Evolutionary conservation across 2,113 vertebrate genomes (phyloP).

Genomic region (Dasypus novemcinctus): DNA sequence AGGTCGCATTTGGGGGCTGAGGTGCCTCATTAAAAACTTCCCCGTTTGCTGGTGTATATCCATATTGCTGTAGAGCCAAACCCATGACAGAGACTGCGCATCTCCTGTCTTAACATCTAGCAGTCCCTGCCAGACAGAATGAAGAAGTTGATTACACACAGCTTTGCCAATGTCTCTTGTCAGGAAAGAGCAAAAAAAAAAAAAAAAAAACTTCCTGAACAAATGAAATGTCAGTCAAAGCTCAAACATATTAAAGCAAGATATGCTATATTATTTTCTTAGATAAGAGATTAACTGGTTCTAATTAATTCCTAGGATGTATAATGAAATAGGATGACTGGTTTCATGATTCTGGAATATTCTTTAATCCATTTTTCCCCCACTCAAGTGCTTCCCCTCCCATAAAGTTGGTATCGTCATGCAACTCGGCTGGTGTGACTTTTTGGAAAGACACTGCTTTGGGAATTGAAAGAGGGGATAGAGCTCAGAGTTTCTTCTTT

Average conservation of each 20-base stretch:
- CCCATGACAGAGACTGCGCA: neutral
- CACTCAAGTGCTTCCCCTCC: neutral
- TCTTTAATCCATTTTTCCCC: constrained; percentile 66
- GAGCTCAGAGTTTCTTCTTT: constrained; percentile 57
- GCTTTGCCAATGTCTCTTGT: constrained; percentile 72
- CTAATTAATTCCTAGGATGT: constrained; percentile 79
- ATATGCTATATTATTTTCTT: constrained; percentile 73
- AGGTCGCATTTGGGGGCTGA: constrained; percentile 1
- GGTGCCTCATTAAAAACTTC: constrained; percentile 46
- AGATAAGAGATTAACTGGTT: constrained; percentile 78
- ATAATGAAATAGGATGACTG: constrained; percentile 66
- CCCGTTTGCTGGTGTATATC: neutral
- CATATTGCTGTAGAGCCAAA: neutral
- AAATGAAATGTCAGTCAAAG: constrained; percentile 75
- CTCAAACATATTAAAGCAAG: constrained; percentile 68
- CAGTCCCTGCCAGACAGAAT: constrained; percentile 74
- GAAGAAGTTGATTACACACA: constrained; percentile 71
- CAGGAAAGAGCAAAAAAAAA: constrained; percentile 64
- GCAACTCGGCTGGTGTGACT: neutral
- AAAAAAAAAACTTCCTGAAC: constrained; percentile 66
- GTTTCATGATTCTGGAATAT: constrained; percentile 53
- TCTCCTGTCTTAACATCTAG: constrained; percentile 65
- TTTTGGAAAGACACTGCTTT: constrained; percentile 52
- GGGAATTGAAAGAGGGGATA: constrained; percentile 45
- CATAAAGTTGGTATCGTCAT: constrained; percentile 40